phyloP scores from a whole-genome alignment of 2,113 vertebrate species.

The Eupsittula cactorum region DNA sequence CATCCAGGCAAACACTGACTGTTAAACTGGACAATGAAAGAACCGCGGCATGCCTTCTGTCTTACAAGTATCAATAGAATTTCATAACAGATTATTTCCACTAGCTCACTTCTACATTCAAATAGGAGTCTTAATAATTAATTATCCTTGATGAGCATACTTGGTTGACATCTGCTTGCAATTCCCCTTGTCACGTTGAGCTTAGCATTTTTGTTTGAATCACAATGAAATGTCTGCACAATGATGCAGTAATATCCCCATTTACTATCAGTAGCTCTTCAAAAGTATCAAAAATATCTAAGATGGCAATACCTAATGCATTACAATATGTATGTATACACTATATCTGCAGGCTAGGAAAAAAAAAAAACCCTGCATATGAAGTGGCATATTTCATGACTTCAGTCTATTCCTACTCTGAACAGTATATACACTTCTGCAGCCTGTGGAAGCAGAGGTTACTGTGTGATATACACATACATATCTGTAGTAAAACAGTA shows the following conservation, averaged over 20 bases:
- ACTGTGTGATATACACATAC: constrained; percentile 16
- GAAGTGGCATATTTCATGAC: constrained; percentile 37
- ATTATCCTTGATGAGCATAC: background rate
- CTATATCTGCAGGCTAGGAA: constrained; percentile 21
- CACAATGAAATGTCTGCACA: background rate
- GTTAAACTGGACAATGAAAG: background rate
- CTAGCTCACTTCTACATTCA: background rate
- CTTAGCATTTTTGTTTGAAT: background rate
- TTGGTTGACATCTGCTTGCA: background rate
- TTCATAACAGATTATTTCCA: background rate
- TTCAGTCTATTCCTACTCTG: constrained; percentile 42
- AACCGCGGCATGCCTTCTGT: background rate
- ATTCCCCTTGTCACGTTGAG: background rate
- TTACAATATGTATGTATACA: constrained; percentile 13
- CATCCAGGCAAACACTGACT: background rate
- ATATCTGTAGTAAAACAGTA: background rate
- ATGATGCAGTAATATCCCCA: background rate
- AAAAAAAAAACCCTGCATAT: constrained; percentile 43
- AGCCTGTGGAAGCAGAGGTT: constrained; percentile 14
- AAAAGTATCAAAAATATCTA: constrained; percentile 51
- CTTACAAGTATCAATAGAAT: background rate
- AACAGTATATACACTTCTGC: constrained; percentile 59
- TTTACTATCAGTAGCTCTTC: constrained; percentile 3
- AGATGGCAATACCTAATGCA: background rate
- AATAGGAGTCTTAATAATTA: background rate